Percentiles rank a stretch among this genome's conserved stretches.
Conservation (phyloP, 2,888 invertebrate genomes). For the Drosophila niveifrons region DNA sequence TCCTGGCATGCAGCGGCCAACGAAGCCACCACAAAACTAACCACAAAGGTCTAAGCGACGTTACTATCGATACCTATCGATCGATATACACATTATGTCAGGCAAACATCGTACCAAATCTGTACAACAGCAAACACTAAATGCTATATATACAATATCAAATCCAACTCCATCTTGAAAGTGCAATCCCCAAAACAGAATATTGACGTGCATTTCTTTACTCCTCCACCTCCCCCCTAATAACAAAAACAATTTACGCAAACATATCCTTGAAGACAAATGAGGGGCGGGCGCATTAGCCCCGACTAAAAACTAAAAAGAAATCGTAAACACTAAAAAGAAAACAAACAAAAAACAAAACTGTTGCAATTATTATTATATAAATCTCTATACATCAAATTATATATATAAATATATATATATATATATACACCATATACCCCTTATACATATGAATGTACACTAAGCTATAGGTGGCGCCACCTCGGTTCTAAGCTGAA, state of each 20-base stretch:
- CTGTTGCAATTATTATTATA: constrained; percentile 76
- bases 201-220: not conserved
- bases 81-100: constrained; percentile 10
- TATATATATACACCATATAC: constrained; percentile 42
- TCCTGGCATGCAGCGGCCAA: constrained; percentile 57
- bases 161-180: not conserved
- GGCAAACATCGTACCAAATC: constrained; percentile 10
- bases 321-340: constrained; percentile 2
- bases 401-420: constrained; percentile 57
- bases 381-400: constrained; percentile 39
- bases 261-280: constrained; percentile 64
- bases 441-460: constrained; percentile 38
- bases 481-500: constrained; percentile 54
- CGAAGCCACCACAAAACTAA: constrained; percentile 48
- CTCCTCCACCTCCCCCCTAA: not conserved
- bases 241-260: constrained; percentile 30
- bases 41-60: constrained; percentile 63
- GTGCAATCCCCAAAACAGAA: not conserved
- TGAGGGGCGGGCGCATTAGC: constrained; percentile 13
- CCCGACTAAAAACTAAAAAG: constrained; percentile 17
- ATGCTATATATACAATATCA: constrained; percentile 1
- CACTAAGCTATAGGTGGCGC: constrained; percentile 45
- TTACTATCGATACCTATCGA: not conserved
- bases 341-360: constrained; percentile 32
- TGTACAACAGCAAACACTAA: constrained; percentile 5